These are phyloP conservation scores for Coptodon bakossiorum DNA, from an alignment of 2,113 vertebrate species.

Conservation along the genomic window DNA sequence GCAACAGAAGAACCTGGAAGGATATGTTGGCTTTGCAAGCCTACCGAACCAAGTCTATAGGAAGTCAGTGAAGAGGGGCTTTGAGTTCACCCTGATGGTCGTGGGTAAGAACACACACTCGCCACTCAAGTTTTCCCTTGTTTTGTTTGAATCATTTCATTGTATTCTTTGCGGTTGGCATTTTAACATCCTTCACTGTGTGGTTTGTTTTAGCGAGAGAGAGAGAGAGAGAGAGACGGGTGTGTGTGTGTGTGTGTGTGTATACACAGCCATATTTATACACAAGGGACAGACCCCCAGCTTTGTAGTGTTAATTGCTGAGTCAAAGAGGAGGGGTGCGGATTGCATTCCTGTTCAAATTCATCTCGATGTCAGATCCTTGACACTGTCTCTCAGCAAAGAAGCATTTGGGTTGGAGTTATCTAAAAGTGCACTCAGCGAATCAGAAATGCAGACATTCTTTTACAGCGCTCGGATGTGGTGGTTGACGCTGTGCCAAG, in stretches of 20 bases:
- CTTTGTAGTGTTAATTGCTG: neutral
- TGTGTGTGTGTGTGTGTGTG: neutral
- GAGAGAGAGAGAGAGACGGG: neutral
- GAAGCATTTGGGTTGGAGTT: conserved; percentile 32
- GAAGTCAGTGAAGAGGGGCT: conserved; percentile 98
- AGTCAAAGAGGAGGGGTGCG: neutral
- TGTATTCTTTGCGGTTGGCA: conserved; percentile 29
- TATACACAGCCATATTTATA: neutral
- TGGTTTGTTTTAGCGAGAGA: conserved; percentile 11
- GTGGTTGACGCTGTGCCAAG: conserved; percentile 46
- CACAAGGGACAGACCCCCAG: neutral
- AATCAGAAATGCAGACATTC: conserved; percentile 31
- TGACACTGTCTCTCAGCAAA: neutral
- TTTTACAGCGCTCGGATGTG: conserved; percentile 45
- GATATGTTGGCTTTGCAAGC: conserved; percentile 98
- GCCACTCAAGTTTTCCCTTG: neutral
- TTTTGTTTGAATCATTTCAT: conserved; percentile 42
- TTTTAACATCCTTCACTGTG: conserved; percentile 1
- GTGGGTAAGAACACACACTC: conserved; percentile 82
- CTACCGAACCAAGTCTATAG: conserved; percentile 99
- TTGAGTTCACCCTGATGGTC: conserved; percentile 99
- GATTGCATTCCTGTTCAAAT: neutral
- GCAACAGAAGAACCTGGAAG: conserved; percentile 99
- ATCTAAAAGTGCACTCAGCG: neutral
- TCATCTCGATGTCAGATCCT: neutral